These are phyloP conservation scores for Chascanopsetta lugubris DNA, from an alignment of 2,113 vertebrate genomes.

Conservation along the genomic window DNA sequence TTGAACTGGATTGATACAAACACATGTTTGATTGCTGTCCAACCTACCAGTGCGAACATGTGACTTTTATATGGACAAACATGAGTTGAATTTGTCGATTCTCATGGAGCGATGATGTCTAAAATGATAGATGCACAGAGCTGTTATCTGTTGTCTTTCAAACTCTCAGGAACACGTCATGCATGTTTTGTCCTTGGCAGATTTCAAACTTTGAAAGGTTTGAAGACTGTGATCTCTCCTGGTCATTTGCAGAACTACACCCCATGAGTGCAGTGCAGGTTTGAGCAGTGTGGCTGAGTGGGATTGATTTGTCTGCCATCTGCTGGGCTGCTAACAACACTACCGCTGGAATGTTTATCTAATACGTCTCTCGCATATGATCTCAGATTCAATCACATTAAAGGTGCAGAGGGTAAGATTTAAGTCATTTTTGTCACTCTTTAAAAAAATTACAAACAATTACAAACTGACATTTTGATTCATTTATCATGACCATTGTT, in stretches of 20 bases:
- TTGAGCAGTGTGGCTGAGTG: neutral
- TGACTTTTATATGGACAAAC: too few relatives aligned
- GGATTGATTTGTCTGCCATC: conserved; percentile 45
- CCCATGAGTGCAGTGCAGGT: neutral
- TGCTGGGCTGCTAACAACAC: conserved; percentile 35
- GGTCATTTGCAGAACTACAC: conserved; percentile 57
- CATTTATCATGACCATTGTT: too few relatives aligned
- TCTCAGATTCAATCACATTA: neutral
- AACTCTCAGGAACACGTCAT: neutral
- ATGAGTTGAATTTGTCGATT: too few relatives aligned
- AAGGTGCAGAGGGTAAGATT: too few relatives aligned
- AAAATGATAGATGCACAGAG: neutral
- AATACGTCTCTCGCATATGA: neutral
- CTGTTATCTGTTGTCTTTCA: neutral
- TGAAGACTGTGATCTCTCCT: conserved; percentile 51
- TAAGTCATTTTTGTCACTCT: too few relatives aligned
- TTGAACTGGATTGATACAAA: too few relatives aligned
- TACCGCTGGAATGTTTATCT: neutral
- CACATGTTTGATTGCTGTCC: too few relatives aligned
- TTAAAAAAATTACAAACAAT: too few relatives aligned
- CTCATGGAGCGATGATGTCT: too few relatives aligned
- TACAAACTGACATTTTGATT: too few relatives aligned
- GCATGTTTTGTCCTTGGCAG: neutral
- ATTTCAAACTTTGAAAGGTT: conserved; percentile 27
- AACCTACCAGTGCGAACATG: too few relatives aligned